A percentile compares a stretch with the other conserved stretches of the same genome.
phyloP scores from a whole-genome alignment of 2,888 invertebrate species.

The Pollenia amentaria region DNA sequence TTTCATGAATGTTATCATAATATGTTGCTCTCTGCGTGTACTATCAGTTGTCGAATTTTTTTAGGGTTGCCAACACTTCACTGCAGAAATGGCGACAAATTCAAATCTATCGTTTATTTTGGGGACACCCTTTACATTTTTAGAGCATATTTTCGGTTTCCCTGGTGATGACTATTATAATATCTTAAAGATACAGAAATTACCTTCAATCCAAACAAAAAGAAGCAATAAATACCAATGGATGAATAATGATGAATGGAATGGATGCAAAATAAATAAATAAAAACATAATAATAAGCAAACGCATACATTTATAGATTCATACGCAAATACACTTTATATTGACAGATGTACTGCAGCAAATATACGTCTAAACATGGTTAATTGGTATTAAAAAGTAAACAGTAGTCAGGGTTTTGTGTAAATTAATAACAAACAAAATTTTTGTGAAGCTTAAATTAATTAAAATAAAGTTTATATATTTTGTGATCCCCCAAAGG shows the following conservation, averaged over 20 bases:
- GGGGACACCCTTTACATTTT: too few relatives aligned
- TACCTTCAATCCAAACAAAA: conserved; percentile 65
- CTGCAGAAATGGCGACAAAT: too few relatives aligned
- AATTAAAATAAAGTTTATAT: conserved; percentile 45
- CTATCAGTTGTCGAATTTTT: too few relatives aligned
- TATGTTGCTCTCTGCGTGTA: too few relatives aligned
- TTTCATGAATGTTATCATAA: too few relatives aligned
- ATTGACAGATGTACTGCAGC: conserved; percentile 1
- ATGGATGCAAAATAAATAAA: conserved; percentile 47
- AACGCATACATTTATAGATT: neutral
- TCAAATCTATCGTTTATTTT: too few relatives aligned
- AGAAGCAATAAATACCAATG: conserved; percentile 23
- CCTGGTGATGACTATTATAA: conserved; percentile 37
- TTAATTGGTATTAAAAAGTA: conserved; percentile 55
- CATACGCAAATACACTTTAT: conserved; percentile 6
- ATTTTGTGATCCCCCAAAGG: conserved; percentile 29
- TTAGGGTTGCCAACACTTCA: too few relatives aligned
- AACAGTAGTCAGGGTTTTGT: conserved; percentile 48
- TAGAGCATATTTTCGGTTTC: too few relatives aligned
- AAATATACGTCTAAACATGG: neutral
- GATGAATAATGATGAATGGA: conserved; percentile 30
- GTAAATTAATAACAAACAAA: conserved; percentile 69
- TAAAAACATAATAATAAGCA: conserved; percentile 29
- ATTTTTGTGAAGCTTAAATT: conserved; percentile 54
- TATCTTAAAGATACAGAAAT: conserved; percentile 67